Conservation (phyloP, 2,113 vertebrate species). For the Mormyrus lacerda region DNA sequence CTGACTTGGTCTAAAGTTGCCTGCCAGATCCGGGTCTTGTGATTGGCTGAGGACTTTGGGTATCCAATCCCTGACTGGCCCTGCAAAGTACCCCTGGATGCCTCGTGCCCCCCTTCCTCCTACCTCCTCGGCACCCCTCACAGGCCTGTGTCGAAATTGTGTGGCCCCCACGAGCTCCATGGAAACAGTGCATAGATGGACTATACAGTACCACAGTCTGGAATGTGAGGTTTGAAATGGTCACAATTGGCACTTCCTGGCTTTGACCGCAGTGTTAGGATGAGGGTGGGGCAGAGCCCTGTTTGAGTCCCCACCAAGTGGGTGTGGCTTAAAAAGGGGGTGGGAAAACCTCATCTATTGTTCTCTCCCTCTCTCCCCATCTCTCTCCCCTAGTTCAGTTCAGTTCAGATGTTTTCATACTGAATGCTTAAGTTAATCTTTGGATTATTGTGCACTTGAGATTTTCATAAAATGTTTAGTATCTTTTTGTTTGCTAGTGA, state of each 20-base stretch:
- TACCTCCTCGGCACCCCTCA: neutral
- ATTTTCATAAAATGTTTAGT: neutral
- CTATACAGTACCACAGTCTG: neutral
- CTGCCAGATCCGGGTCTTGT: neutral
- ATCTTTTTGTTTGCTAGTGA: neutral
- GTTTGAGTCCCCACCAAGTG: neutral
- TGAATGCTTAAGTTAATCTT: neutral
- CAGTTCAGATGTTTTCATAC: neutral
- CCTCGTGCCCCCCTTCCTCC: neutral
- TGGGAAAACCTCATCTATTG: neutral
- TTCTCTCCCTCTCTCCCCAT: neutral
- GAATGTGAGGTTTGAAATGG: neutral
- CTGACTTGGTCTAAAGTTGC: neutral
- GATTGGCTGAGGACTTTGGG: neutral
- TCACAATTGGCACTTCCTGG: conserved; percentile 3
- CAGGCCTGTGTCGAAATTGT: neutral
- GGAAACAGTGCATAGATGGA: neutral
- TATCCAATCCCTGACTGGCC: neutral
- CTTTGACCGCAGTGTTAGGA: neutral
- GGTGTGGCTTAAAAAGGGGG: neutral
- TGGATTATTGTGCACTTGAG: neutral
- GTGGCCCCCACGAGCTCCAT: neutral
- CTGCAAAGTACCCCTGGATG: neutral
- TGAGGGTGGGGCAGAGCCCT: neutral
- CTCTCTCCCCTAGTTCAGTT: neutral